Evolutionary conservation across 2,113 vertebrate species (phyloP).

Genomic region (Atlantisia rogersi): DNA sequence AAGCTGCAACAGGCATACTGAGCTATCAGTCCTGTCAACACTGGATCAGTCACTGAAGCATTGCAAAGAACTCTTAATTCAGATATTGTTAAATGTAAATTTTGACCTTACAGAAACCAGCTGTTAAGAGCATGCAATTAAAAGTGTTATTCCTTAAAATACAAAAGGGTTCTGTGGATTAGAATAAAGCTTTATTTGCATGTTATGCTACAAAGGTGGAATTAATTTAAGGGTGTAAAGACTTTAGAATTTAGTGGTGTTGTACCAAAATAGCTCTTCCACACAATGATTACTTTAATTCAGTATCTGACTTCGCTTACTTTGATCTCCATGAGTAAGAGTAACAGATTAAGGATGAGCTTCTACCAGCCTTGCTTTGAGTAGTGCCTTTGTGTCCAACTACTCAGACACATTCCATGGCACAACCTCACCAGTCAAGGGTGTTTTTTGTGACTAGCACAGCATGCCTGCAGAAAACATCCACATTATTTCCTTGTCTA

Average conservation of each 20-base stretch:
- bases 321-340: not conserved
- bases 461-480: not conserved
- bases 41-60: not conserved
- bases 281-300: not conserved
- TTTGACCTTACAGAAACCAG: not conserved
- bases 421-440: accelerated
- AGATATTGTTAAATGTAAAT: not conserved
- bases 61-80: not conserved
- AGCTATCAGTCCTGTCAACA: not conserved
- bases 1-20: not conserved
- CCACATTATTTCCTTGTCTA: not conserved
- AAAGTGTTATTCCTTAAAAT: not conserved
- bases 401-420: not conserved
- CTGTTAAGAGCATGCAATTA: not conserved
- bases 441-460: not conserved
- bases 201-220: not conserved
- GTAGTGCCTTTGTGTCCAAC: accelerated
- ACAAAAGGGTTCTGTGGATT: not conserved
- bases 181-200: not conserved
- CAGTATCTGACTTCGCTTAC: not conserved
- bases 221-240: not conserved
- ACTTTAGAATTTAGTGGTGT: not conserved
- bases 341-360: not conserved
- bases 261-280: not conserved
- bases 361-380: not conserved